Percentiles rank a stretch among this genome's conserved stretches.
Conservation (phyloP, 2,113 vertebrate genomes). For the Tachycineta bicolor region DNA sequence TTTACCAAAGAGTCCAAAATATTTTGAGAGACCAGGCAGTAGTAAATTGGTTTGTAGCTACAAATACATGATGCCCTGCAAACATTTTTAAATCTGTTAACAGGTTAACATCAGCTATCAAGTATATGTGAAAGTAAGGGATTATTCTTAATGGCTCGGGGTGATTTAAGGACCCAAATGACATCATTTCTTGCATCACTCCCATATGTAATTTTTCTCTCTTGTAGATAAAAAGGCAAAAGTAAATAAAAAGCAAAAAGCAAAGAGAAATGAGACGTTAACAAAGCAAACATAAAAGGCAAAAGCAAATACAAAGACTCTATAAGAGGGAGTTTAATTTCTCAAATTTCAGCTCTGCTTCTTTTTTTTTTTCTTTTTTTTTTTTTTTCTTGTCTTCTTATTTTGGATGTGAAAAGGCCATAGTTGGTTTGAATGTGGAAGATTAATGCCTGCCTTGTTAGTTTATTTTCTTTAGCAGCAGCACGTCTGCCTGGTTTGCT, state of each 20-base stretch:
- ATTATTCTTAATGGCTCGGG: background rate
- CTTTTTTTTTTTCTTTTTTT: background rate
- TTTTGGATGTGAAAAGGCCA: background rate
- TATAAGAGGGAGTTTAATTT: background rate
- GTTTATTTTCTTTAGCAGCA: background rate
- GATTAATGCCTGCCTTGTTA: background rate
- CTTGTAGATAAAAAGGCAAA: background rate
- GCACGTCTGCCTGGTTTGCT: background rate
- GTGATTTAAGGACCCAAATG: background rate
- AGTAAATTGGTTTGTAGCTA: background rate
- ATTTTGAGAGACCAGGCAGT: background rate
- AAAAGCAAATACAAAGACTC: background rate
- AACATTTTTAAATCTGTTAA: background rate
- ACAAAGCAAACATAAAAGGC: background rate
- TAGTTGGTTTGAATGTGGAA: background rate
- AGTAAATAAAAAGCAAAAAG: constrained; percentile 9
- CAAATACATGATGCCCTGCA: background rate
- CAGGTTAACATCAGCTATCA: background rate
- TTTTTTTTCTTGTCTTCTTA: background rate
- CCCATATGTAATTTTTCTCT: background rate
- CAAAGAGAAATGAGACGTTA: background rate
- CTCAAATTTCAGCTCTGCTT: background rate
- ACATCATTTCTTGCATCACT: background rate
- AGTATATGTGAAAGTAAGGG: background rate
- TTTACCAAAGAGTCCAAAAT: background rate